phyloP scores from a whole-genome alignment of 2,113 vertebrate genomes.

The Hippocampus barbouri region DNA sequence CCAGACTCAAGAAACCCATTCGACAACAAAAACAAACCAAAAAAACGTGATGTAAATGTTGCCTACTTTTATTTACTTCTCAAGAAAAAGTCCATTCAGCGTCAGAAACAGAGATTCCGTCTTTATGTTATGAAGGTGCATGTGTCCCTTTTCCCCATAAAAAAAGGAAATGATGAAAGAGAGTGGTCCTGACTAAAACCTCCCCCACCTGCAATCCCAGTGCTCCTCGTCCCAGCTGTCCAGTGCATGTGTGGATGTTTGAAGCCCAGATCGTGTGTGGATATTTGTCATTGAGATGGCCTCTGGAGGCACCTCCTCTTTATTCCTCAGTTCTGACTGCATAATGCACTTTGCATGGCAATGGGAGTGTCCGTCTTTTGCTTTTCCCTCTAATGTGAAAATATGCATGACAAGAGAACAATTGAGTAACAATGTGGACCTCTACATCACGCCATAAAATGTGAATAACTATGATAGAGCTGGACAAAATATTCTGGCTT shows the following conservation, averaged over 20 bases:
- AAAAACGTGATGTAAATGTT: too few relatives aligned
- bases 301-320: constrained; percentile 48
- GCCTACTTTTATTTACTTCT: too few relatives aligned
- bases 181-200: constrained; percentile 3
- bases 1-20: too few relatives aligned
- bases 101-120: not conserved
- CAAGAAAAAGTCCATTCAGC: not conserved
- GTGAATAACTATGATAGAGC: not conserved
- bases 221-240: constrained; percentile 10
- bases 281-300: constrained; percentile 42
- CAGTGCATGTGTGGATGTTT: constrained; percentile 37
- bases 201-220: not conserved
- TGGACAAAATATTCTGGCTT: not conserved
- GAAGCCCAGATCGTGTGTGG: constrained; percentile 31
- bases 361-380: constrained; percentile 8
- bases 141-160: not conserved
- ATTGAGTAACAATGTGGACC: not conserved
- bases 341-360: constrained; percentile 12
- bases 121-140: constrained; percentile 17
- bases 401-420: not conserved
- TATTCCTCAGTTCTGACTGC: constrained; percentile 33
- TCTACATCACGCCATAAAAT: not conserved
- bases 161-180: constrained; percentile 8
- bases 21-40: too few relatives aligned
- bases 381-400: constrained; percentile 5